These are phyloP conservation scores for Onthophagus taurus DNA, from an alignment of 1,140 invertebrate genomes.

Conservation along the genomic window DNA sequence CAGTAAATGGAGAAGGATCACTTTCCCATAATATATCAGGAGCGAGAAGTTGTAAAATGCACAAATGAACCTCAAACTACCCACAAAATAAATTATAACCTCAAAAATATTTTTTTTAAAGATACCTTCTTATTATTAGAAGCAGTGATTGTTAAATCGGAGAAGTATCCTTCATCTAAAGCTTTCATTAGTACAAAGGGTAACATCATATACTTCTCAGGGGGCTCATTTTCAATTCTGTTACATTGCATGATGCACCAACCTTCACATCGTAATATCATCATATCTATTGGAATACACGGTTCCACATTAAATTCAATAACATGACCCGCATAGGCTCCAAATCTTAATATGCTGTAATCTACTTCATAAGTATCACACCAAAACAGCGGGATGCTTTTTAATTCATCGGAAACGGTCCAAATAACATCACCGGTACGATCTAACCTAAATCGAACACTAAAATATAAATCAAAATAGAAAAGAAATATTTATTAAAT, in stretches of 20 bases:
- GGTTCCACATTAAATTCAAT: slow-evolving; percentile 52
- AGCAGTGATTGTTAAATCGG: slow-evolving; percentile 47
- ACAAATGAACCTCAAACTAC: slow-evolving; percentile 55
- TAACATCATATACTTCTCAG: slow-evolving; percentile 38
- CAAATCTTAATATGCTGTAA: slow-evolving; percentile 43
- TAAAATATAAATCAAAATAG: no score
- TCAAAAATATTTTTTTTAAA: no score
- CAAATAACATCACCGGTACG: slow-evolving; percentile 56
- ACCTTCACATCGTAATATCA: slow-evolving; percentile 50
- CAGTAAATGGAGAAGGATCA: slow-evolving; percentile 40
- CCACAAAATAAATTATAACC: no score
- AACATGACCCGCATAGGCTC: slow-evolving; percentile 53
- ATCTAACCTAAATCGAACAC: slow-evolving; percentile 54
- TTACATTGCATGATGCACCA: slow-evolving; percentile 56
- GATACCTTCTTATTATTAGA: slow-evolving; percentile 43
- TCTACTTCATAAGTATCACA: slow-evolving; percentile 57
- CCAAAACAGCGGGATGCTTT: slow-evolving; percentile 50
- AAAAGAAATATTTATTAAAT: no score
- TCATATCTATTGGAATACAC: slow-evolving; percentile 41
- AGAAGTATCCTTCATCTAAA: slow-evolving; percentile 55
- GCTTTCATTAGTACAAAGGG: slow-evolving; percentile 50
- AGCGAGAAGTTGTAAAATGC: slow-evolving; percentile 46
- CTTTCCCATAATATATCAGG: slow-evolving; percentile 45
- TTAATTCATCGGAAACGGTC: slow-evolving; percentile 48
- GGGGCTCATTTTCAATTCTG: slow-evolving; percentile 39